Evolutionary conservation across 2,888 invertebrate genomes (phyloP).

Genomic region (Ichneumoninae sp.): DNA sequence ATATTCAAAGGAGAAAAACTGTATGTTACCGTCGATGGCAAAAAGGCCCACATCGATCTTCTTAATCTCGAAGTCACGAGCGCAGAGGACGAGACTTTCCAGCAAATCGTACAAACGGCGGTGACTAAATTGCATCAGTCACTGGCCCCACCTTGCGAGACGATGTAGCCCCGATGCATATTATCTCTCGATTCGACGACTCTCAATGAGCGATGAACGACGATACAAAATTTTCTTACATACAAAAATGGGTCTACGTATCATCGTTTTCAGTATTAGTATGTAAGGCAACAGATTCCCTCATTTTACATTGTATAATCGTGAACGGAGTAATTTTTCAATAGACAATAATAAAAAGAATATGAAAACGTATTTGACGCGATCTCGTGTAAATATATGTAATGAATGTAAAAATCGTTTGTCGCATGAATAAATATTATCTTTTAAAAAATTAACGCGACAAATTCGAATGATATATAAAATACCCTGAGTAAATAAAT

Average conservation of each 20-base stretch:
- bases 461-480: constrained; percentile 40
- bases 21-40: constrained; percentile 93
- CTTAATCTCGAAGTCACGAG: constrained; percentile 92
- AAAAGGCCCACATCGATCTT: constrained; percentile 94
- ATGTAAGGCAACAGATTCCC: background rate
- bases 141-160: constrained; percentile 87
- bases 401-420: constrained; percentile 42
- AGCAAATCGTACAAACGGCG: constrained; percentile 94
- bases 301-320: constrained; percentile 36
- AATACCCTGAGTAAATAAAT: constrained; percentile 44
- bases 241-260: background rate
- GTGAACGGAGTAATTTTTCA: constrained; percentile 9
- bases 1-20: constrained; percentile 96
- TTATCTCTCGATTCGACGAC: background rate
- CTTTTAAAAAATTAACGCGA: constrained; percentile 25
- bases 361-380: constrained; percentile 15
- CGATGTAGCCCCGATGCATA: constrained; percentile 68
- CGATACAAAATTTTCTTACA: background rate
- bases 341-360: constrained; percentile 11
- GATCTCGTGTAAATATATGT: constrained; percentile 50
- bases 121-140: constrained; percentile 94
- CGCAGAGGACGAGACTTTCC: constrained; percentile 91
- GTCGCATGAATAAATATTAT: constrained; percentile 2
- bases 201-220: background rate
- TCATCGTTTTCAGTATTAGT: constrained; percentile 36